phyloP scores from a whole-genome alignment of 2,113 vertebrate genomes.

The Mugil cephalus region DNA sequence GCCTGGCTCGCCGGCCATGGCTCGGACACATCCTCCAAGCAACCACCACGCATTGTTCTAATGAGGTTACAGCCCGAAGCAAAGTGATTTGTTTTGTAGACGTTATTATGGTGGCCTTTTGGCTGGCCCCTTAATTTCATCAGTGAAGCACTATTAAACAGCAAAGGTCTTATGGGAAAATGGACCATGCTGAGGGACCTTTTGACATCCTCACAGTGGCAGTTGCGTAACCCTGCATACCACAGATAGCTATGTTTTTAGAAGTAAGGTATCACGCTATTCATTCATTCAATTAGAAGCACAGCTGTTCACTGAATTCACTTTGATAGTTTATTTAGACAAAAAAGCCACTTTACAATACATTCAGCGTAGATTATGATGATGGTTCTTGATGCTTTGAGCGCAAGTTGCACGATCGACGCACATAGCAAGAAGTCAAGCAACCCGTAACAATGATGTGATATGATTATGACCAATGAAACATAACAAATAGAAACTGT shows the following conservation, averaged over 20 bases:
- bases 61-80: slow-evolving; percentile 72
- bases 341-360: not conserved
- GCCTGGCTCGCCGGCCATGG: slow-evolving; percentile 24
- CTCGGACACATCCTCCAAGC: slow-evolving; percentile 63
- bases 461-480: no score
- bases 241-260: slow-evolving; percentile 48
- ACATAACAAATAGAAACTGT: no score
- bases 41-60: slow-evolving; percentile 66
- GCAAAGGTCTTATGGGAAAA: slow-evolving; percentile 54
- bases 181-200: slow-evolving; percentile 46
- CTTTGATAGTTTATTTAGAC: slow-evolving; percentile 15
- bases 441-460: not conserved
- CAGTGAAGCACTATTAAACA: slow-evolving; percentile 78
- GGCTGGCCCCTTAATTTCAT: slow-evolving; percentile 75
- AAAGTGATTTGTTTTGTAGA: slow-evolving; percentile 65
- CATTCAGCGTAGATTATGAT: slow-evolving; percentile 12
- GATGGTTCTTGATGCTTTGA: not conserved
- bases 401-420: not conserved
- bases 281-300: slow-evolving; percentile 30
- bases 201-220: slow-evolving; percentile 61
- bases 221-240: slow-evolving; percentile 61
- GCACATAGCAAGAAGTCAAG: not conserved
- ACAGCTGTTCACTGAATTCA: not conserved
- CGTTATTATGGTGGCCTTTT: slow-evolving; percentile 74
- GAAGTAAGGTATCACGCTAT: slow-evolving; percentile 21